Evolutionary conservation across 2,888 invertebrate species (phyloP).

Genomic region (Caenorhabditis sulstoni): DNA sequence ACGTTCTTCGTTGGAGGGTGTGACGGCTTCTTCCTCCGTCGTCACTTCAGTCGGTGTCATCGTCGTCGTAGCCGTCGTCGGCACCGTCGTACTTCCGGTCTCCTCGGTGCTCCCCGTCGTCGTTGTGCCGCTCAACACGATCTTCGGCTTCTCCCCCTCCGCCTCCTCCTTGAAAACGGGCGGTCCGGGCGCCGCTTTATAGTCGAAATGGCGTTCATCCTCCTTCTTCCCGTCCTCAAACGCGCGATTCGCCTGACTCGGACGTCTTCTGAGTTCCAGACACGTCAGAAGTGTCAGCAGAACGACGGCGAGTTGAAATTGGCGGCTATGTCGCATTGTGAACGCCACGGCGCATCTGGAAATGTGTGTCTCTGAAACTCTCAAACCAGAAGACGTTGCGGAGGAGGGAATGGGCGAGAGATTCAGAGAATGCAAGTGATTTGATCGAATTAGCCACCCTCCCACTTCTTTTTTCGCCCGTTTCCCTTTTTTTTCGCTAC

Average conservation of each 20-base stretch:
- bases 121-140: not conserved
- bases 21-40: conserved; percentile 4
- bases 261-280: conserved; percentile 20
- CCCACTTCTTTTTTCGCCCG: no score
- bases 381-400: not conserved
- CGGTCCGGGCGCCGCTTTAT: conserved; percentile 39
- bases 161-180: conserved; percentile 23
- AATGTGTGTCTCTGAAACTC: not conserved
- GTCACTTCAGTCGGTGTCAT: not conserved
- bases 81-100: not conserved
- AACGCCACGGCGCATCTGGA: conserved; percentile 17
- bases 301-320: conserved; percentile 17
- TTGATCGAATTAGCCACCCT: conserved; percentile 6
- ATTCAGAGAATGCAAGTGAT: not conserved
- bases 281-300: conserved; percentile 7
- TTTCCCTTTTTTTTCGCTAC: not conserved
- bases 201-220: conserved; percentile 41
- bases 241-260: not conserved
- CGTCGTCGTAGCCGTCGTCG: conserved; percentile 15
- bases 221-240: conserved; percentile 22
- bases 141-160: conserved; percentile 22
- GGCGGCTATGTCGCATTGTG: conserved; percentile 25
- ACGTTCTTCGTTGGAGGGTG: conserved; percentile 32
- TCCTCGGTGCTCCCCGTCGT: not conserved
- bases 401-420: not conserved